phyloP scores from a whole-genome alignment of 1,140 invertebrate species.

The Atopsyche davidsoni region DNA sequence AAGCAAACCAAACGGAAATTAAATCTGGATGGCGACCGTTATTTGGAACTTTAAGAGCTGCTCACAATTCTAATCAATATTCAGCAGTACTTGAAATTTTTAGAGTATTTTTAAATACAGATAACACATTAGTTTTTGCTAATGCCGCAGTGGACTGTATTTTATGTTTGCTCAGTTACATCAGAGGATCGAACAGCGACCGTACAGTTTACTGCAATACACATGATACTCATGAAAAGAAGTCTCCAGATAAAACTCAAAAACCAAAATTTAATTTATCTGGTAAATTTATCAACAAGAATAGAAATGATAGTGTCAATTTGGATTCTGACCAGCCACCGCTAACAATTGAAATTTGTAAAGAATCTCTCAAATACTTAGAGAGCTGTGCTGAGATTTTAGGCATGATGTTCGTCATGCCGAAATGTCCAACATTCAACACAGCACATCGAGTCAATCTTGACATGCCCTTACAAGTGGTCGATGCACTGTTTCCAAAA shows the following conservation, averaged over 20 bases:
- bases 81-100: slow-evolving; percentile 86
- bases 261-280: slow-evolving; percentile 20
- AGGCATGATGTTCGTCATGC: slow-evolving; percentile 90
- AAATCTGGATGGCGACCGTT: slow-evolving; percentile 88
- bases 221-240: slow-evolving; percentile 29
- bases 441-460: slow-evolving; percentile 81
- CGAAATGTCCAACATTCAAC: slow-evolving; percentile 87
- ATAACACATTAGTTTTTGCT: slow-evolving; percentile 87
- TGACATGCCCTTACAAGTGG: slow-evolving; percentile 68
- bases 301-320: slow-evolving; percentile 12
- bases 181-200: slow-evolving; percentile 49
- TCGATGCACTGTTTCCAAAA: slow-evolving; percentile 81
- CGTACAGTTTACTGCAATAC: slow-evolving; percentile 36
- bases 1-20: slow-evolving; percentile 86
- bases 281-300: slow-evolving; percentile 20
- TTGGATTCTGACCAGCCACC: slow-evolving; percentile 32
- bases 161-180: slow-evolving; percentile 70
- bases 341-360: slow-evolving; percentile 63
- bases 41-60: slow-evolving; percentile 83
- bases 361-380: slow-evolving; percentile 80
- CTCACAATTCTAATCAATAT: slow-evolving; percentile 62
- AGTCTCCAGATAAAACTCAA: slow-evolving; percentile 30
- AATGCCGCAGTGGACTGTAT: slow-evolving; percentile 92
- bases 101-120: slow-evolving; percentile 83
- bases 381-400: slow-evolving; percentile 80